Percentiles rank a stretch among this genome's conserved stretches.
Evolutionary conservation across 2,113 vertebrate genomes (phyloP).

Genomic region (Bolborhynchus lineola): DNA sequence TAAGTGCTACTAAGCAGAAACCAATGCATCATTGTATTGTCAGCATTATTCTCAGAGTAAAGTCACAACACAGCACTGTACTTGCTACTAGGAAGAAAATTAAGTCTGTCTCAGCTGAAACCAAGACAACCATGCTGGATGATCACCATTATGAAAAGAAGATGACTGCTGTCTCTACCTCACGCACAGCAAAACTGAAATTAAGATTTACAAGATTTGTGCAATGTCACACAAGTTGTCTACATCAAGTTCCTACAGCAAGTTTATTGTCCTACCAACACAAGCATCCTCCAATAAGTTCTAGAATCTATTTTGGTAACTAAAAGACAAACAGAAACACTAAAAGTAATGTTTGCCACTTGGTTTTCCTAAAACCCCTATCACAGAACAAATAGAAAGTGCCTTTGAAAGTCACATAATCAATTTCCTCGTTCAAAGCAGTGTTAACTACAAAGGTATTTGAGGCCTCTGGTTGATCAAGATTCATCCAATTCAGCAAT

Average conservation of each 20-base stretch:
- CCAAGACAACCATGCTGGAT: accelerated
- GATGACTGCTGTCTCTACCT: background rate
- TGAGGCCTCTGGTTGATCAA: background rate
- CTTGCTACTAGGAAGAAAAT: background rate
- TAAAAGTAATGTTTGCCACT: background rate
- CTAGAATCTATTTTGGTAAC: background rate
- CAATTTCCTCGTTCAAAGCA: background rate
- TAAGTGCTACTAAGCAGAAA: background rate
- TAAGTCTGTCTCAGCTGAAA: background rate
- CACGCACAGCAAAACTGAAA: background rate
- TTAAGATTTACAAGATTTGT: background rate
- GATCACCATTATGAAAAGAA: background rate
- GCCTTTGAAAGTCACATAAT: background rate
- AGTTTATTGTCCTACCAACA: background rate
- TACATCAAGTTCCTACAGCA: background rate
- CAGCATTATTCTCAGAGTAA: background rate
- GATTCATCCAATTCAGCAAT: background rate
- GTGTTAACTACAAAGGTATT: background rate
- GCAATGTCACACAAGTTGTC: background rate
- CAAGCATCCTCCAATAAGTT: background rate
- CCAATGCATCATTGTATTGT: background rate
- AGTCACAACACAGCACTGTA: background rate
- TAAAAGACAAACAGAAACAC: background rate
- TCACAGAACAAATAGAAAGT: background rate
- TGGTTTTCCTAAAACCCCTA: background rate